Percentiles rank a stretch among this genome's conserved stretches.
phyloP scores from a whole-genome alignment of 1,140 invertebrate species.

The Conopomorpha cramerella region DNA sequence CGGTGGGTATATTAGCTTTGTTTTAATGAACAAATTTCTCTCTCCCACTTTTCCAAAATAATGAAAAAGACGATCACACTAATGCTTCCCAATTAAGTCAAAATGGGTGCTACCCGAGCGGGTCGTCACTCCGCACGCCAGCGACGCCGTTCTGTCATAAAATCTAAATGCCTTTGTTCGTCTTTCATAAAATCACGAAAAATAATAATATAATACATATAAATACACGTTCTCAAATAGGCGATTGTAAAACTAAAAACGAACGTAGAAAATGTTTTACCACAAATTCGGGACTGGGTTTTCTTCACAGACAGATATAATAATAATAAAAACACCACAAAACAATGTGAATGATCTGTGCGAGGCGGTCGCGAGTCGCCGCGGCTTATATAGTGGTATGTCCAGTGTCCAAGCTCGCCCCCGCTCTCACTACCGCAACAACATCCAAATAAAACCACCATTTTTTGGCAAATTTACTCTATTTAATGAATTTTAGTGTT shows the following conservation, averaged over 20 bases:
- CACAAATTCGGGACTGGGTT: no score
- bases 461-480: slow-evolving; percentile 33
- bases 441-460: slow-evolving; percentile 43
- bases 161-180: slow-evolving; percentile 40
- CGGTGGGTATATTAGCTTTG: neutral
- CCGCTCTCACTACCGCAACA: slow-evolving; percentile 10
- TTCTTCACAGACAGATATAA: neutral
- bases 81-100: neutral
- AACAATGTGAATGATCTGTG: neutral
- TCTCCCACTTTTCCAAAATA: no score
- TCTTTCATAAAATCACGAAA: no score
- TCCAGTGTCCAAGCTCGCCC: slow-evolving; percentile 21
- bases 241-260: slow-evolving; percentile 5
- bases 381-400: slow-evolving; percentile 40
- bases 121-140: no score
- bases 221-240: neutral
- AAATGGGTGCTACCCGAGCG: no score
- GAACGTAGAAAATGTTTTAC: slow-evolving; percentile 8
- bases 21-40: neutral
- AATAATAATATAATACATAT: neutral
- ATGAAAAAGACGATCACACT: neutral
- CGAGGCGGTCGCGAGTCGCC: slow-evolving; percentile 8
- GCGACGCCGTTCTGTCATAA: slow-evolving; percentile 31
- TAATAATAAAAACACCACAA: neutral
- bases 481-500: slow-evolving; percentile 51